Conservation (phyloP, 1,140 invertebrate species). For the Pseudachorutes palmiensis region DNA sequence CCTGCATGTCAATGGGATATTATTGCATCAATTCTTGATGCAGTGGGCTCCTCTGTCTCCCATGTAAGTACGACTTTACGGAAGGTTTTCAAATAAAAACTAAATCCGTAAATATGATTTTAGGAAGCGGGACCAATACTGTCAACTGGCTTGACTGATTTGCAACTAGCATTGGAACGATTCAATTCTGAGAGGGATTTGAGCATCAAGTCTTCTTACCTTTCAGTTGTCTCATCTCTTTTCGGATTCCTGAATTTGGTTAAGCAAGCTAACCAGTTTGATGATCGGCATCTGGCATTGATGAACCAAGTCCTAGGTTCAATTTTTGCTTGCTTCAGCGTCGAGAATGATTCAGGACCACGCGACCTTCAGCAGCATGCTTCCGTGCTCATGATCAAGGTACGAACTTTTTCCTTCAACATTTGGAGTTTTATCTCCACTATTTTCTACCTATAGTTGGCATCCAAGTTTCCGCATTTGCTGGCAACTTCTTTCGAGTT, state of each 20-base stretch:
- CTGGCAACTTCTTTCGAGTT: neutral
- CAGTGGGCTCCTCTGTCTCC: constrained; percentile 19
- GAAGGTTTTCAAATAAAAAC: neutral
- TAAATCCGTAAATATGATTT: neutral
- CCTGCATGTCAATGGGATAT: constrained; percentile 20
- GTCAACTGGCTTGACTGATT: neutral
- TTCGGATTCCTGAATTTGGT: constrained; percentile 11
- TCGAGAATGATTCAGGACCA: too few species aligned
- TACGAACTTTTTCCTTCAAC: too few species aligned
- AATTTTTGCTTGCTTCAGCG: neutral
- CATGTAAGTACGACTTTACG: constrained; percentile 17
- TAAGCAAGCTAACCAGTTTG: neutral
- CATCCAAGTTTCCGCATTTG: neutral
- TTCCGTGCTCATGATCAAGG: too few species aligned
- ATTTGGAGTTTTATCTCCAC: too few species aligned
- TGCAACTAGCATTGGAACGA: neutral
- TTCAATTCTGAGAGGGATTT: constrained; percentile 10
- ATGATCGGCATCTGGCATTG: neutral
- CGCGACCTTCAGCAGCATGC: too few species aligned
- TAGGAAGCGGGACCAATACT: neutral
- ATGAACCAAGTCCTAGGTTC: neutral
- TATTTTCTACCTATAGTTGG: neutral
- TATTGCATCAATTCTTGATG: constrained; percentile 18
- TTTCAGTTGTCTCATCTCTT: constrained; percentile 17
- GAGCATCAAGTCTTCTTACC: constrained; percentile 14